Evolutionary conservation across 1,140 invertebrate species (phyloP), one percentile per base, ranked within the genome.

Genomic region (Drosophila neocordata): DNA sequence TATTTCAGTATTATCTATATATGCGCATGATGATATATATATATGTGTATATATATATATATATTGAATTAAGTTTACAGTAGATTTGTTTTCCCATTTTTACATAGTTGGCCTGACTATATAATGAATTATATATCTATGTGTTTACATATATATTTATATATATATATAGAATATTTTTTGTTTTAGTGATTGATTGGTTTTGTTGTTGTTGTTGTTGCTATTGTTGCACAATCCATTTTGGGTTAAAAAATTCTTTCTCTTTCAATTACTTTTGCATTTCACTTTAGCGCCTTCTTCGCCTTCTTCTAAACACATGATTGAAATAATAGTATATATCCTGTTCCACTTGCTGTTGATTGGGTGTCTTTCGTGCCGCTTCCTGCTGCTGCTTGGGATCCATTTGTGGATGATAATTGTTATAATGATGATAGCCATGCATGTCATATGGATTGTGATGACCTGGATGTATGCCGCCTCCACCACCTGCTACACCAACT

Each of bases 291-390:
- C 72, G 72, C 71, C 59, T 61, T 68, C 74, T 71, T 53, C 79
- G 79, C 77, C 75, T 79, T 56, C 75, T 79, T 56, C 53, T 55
- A 53, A 90, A 90, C 73, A 90, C 88, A 61, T 90, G 88, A 71
- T 90, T 90, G 66, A 90, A 90, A 73, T 90, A 90, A 60, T 90
- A 90, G 68, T 90, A 90, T 64, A 90, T 89, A 60, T 90, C 88
- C 77, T 90, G 79, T 56, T 90, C 88, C 38, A 71, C 74, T 73
- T 90, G 88, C 80, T 89, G 89, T 51, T 90, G 88, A 55, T 89
- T 81, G 15, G 84, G 89, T 13, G 75, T 84, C 51, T 90, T 88
- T 6, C 81, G 79, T 65, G 80, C 70, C 61, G 76, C 56, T 13
- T 85, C 73, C 68, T 79, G 79, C 62, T 75, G 87, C 62, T 75